A percentile compares a stretch with the other conserved stretches of the same genome.
Conservation (phyloP, 2,113 vertebrate genomes). For the Pantherophis guttatus region DNA sequence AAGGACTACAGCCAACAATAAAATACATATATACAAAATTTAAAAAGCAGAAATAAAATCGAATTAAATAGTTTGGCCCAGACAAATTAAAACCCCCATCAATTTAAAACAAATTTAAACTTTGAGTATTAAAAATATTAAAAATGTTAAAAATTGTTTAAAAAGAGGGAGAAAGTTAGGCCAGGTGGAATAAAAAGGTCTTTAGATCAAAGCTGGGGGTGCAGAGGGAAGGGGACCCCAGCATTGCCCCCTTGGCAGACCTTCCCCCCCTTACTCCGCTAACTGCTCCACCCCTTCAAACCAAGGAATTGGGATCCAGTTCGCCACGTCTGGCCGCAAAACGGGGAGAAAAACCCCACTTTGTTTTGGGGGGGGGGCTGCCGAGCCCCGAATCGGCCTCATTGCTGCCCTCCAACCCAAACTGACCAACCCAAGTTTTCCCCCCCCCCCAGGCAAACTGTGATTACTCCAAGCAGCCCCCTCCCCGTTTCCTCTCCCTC, state of each 20-base stretch:
- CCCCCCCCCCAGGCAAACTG: no score
- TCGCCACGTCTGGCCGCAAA: not conserved
- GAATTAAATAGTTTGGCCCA: no score
- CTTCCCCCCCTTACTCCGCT: accelerated
- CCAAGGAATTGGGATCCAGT: not conserved
- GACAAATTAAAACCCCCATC: no score
- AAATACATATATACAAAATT: no score
- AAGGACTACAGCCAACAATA: no score
- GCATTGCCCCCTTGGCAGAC: not conserved
- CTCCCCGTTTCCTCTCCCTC: not conserved
- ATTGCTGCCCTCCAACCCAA: not conserved
- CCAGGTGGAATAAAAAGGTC: no score
- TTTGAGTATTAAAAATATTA: no score
- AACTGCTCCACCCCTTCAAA: not conserved
- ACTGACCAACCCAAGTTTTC: not conserved
- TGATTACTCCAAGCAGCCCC: not conserved
- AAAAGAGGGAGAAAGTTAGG: no score
- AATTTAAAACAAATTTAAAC: no score
- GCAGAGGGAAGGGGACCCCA: not conserved
- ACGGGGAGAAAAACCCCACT: not conserved
- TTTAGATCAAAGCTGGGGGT: not conserved
- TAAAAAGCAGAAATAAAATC: no score
- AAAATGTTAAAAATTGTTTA: no score
- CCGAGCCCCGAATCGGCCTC: not conserved
- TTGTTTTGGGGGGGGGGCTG: not conserved